These are phyloP conservation scores for Vanessa atalanta DNA, from an alignment of 1,140 invertebrate genomes.

Conservation along the genomic window DNA sequence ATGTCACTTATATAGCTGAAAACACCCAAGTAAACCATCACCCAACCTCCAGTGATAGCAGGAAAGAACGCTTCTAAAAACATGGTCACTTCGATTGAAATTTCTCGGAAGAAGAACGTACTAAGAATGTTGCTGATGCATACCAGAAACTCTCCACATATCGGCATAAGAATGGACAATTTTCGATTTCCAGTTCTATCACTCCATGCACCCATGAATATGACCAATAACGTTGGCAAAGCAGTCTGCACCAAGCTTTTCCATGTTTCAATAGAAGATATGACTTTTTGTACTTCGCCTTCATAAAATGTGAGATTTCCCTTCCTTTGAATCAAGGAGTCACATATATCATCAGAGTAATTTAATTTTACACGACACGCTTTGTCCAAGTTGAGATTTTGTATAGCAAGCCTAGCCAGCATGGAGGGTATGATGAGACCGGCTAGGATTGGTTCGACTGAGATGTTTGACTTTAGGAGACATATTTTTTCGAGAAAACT, in stretches of 20 bases:
- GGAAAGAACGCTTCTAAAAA: slow-evolving; percentile 80
- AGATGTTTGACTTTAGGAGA: slow-evolving; percentile 69
- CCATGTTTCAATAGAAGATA: slow-evolving; percentile 80
- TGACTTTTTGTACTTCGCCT: slow-evolving; percentile 79
- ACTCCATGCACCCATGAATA: slow-evolving; percentile 84
- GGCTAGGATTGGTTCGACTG: slow-evolving; percentile 81
- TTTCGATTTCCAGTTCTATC: slow-evolving; percentile 83
- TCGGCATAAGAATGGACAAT: slow-evolving; percentile 81
- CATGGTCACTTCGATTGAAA: slow-evolving; percentile 80
- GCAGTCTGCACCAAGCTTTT: slow-evolving; percentile 81
- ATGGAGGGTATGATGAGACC: slow-evolving; percentile 80
- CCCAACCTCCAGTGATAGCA: slow-evolving; percentile 81
- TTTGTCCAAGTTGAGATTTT: slow-evolving; percentile 84
- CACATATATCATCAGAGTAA: slow-evolving; percentile 79
- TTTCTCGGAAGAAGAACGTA: slow-evolving; percentile 78
- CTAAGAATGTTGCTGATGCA: slow-evolving; percentile 78
- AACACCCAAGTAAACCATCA: slow-evolving; percentile 80
- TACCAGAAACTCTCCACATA: slow-evolving; percentile 79
- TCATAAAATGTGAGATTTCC: slow-evolving; percentile 73
- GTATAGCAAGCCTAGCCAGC: slow-evolving; percentile 77
- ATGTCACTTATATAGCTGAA: slow-evolving; percentile 83
- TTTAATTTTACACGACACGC: slow-evolving; percentile 82
- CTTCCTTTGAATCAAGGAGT: slow-evolving; percentile 73
- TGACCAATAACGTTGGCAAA: slow-evolving; percentile 80
- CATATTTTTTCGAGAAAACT: slow-evolving; percentile 53